Percentiles rank a stretch among this genome's conserved stretches.
Evolutionary conservation across 2,888 invertebrate genomes (phyloP).

Genomic region (Operophtera brumata): DNA sequence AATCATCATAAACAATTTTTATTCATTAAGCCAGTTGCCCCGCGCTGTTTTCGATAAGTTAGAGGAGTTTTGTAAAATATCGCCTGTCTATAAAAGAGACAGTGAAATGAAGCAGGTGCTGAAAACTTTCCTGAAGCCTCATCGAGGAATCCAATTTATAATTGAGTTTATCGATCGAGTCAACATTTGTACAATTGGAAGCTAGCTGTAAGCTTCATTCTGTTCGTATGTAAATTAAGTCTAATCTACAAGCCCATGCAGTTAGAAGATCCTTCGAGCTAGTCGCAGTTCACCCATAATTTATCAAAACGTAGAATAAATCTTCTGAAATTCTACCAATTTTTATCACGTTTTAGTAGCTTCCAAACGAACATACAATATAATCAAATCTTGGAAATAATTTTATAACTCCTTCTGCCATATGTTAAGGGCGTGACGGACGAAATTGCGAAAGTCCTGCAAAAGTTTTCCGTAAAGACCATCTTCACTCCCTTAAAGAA

Average conservation of each 20-base stretch:
- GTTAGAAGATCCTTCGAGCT: not conserved
- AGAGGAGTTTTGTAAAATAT: constrained; percentile 18
- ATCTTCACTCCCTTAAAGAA: no score
- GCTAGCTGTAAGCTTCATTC: not conserved
- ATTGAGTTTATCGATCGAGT: constrained; percentile 9
- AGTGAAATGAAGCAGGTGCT: constrained; percentile 8
- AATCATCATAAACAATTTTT: constrained; percentile 16
- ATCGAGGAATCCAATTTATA: constrained; percentile 15
- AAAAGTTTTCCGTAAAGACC: no score
- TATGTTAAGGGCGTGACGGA: no score
- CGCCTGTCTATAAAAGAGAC: constrained; percentile 10
- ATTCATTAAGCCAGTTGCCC: constrained; percentile 4
- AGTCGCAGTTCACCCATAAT: not conserved
- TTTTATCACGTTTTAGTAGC: no score
- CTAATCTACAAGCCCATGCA: not conserved
- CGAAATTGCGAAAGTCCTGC: no score
- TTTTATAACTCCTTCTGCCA: no score
- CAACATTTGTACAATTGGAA: not conserved
- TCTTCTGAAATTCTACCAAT: no score
- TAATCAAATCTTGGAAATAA: no score
- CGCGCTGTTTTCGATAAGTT: constrained; percentile 10
- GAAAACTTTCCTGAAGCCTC: constrained; percentile 16
- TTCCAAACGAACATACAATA: no score
- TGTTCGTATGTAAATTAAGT: constrained; percentile 4
- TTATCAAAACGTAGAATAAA: no score